Base-by-base conservation (phyloP, 2,113 vertebrate species). In the Bufo gargarizans region DNA sequence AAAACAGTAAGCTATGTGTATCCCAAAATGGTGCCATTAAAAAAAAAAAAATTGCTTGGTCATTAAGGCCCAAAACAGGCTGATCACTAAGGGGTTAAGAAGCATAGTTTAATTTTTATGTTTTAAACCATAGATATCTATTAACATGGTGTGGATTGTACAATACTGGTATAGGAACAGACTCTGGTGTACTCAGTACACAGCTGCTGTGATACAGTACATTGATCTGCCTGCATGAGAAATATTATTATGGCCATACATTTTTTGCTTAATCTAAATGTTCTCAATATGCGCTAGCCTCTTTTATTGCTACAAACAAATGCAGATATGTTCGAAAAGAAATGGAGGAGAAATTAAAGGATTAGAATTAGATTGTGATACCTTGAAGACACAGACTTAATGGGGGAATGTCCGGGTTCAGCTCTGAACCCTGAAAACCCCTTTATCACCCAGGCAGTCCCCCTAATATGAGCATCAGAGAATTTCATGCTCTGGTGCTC, bases 351-450 rank as follows among this genome's bases (percentile, higher is more conserved):
- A 20, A 76, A 82, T 50, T 10, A 20, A 49, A 88, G 82, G 22
- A 85, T 17, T 5, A 33, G 2, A 90, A 86, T 87, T 78, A 86
- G 87, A 90, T 89, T 90, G 90, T 90, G 82, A 89, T 22, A 77
- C 58, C 85, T 43, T 88, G 82, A 33, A 33, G 33, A 33, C 33
- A 33, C 33, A 33, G 33, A 33, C 33, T 33, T 33, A 33, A 33
- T 33, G 33, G 33, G 33, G 33, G 33, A 33, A 33, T 33, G 33
- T 33, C 33, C 33, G 33, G 33, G 33, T 33, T 33, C 33, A 33
- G 33, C 33, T 33, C 33, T 33, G 33, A 33, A 33, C 33, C 33
- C 33, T 33, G 33, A 33, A 33, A 33, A 33, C 33, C 33, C 33
- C 33, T 33, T 33, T 33, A 33, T 33, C 33, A 33, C 33, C 33